These are phyloP conservation scores for Pangasius djambal DNA, from an alignment of 2,797 vertebrate species.

Conservation along the genomic window DNA sequence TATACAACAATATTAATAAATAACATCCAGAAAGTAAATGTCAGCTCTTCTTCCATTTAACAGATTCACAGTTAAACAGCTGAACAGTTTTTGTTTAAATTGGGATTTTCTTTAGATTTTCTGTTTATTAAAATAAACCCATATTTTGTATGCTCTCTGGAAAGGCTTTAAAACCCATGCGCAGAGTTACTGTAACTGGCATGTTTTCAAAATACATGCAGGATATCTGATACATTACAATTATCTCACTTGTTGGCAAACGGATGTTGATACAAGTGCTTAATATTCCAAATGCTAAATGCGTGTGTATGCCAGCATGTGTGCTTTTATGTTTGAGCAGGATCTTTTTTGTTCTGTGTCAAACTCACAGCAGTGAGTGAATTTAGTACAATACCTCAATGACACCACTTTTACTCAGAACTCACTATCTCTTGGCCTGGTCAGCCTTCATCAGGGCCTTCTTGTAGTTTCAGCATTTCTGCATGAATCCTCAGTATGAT, in stretches of 20 bases:
- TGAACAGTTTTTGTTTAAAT: not conserved
- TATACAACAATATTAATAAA: not conserved
- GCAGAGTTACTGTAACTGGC: not conserved
- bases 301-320: not conserved
- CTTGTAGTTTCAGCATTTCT: constrained; percentile 8
- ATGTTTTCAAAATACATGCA: not conserved
- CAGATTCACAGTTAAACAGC: not conserved
- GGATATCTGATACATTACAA: not conserved
- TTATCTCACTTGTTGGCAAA: not conserved
- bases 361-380: not conserved
- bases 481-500: not conserved
- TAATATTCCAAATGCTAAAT: not conserved
- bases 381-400: too few species aligned
- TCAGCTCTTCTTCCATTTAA: not conserved
- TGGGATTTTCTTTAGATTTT: not conserved
- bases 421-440: not conserved
- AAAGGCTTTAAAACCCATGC: not conserved
- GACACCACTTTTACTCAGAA: too few species aligned
- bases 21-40: not conserved
- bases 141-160: not conserved
- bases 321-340: not conserved
- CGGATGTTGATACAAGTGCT: not conserved
- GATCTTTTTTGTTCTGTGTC: not conserved
- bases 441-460: not conserved
- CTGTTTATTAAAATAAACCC: not conserved